phyloP scores from a whole-genome alignment of 1,140 invertebrate genomes.

The Tribolium madens region DNA sequence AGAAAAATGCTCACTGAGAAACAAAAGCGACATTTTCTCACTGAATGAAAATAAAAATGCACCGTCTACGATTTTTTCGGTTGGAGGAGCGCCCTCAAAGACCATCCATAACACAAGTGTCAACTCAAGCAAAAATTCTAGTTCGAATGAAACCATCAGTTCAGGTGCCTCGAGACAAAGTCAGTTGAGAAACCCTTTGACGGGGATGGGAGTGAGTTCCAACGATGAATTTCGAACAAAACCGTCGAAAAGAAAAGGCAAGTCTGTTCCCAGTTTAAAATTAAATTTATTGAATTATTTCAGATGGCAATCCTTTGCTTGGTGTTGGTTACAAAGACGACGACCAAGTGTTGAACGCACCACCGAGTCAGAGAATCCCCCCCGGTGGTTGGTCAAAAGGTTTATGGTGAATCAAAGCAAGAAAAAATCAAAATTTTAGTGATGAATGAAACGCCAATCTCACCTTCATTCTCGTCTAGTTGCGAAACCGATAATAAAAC shows the following conservation, averaged over 20 bases:
- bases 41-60: constrained; percentile 41
- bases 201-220: constrained; percentile 58
- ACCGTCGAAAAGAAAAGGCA: constrained; percentile 54
- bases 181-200: constrained; percentile 58
- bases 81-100: constrained; percentile 15
- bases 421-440: constrained; percentile 41
- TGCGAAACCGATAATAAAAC: constrained; percentile 55
- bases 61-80: constrained; percentile 21
- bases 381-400: constrained; percentile 68
- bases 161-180: not conserved
- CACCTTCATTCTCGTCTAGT: constrained; percentile 53
- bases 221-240: constrained; percentile 59
- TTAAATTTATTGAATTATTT: constrained; percentile 48
- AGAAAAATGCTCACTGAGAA: constrained; percentile 44
- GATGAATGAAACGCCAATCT: constrained; percentile 25
- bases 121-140: not conserved
- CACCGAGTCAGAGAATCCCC: constrained; percentile 50
- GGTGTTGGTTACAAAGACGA: constrained; percentile 66
- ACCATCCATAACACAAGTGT: not conserved
- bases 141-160: constrained; percentile 3
- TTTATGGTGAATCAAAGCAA: constrained; percentile 64
- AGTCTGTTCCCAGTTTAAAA: not conserved
- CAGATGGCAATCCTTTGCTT: constrained; percentile 70
- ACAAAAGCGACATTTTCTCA: constrained; percentile 56
- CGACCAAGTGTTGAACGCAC: not conserved